Evolutionary conservation across 2,113 vertebrate species (phyloP), one percentile per base, ranked within the genome.

Genomic region (Dendropsophus ebraccatus): DNA sequence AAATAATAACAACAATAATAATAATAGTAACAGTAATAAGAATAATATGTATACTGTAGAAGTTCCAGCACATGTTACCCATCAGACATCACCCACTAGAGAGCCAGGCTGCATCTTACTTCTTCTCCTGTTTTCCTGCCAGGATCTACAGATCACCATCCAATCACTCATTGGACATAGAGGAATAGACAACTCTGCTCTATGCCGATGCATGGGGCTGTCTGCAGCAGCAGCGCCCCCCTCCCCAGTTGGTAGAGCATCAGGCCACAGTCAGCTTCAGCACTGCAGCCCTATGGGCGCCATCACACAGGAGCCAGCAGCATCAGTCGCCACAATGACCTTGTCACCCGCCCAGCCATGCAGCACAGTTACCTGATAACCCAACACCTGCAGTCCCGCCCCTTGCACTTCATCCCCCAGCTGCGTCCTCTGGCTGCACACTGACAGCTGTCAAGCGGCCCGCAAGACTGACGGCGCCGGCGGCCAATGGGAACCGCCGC

Each of bases 321-420:
- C 32, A 45, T n/a, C 41, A 28, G 12, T 30, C 50, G 30, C 35
- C 1, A 12, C 56, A 65, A 37, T 81, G 56, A 62, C 79, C 56
- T 65, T 56, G 79, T 65, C 5, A 30, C 79, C 80, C 62, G 47
- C 21, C 79, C n/a, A n/a, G n/a, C 58, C 23, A 23, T 62, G 41
- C 58, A 67, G 13, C 30, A 2, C 80, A 69, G 45, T 69, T 82
- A 82, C 80, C 80, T 82, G 80, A 49, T 62, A 67, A 47, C 80
- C 80, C 80, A n/a, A 82, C 60, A 69, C 80, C 80, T 62, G 80
- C 80, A 32, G 80, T 21, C 25, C 80, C 45, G 65, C n/a, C 77
- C 65, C 65, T 47, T 28, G 62, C 67, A 45, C 50, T 78, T 70
- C 85, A 81, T 80, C 35, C 47, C 85, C 65, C 49, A 17, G 28